Percentiles rank a stretch among this genome's conserved stretches.
Evolutionary conservation across 2,888 invertebrate genomes (phyloP).

Genomic region (Limulus polyphemus): DNA sequence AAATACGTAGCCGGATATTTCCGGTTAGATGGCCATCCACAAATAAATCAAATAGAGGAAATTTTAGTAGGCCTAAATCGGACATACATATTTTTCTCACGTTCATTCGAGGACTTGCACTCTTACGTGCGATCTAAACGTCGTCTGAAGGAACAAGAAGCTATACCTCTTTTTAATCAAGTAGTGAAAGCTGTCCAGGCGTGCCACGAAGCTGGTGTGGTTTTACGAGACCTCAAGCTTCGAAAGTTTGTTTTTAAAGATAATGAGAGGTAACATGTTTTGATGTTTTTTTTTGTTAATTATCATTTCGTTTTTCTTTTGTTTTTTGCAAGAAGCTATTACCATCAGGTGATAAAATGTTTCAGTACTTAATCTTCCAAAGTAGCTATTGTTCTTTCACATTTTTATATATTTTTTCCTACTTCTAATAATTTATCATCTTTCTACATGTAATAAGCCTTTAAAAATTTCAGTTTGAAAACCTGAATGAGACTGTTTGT

Average conservation of each 20-base stretch:
- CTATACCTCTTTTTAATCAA: constrained; percentile 72
- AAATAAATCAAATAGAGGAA: constrained; percentile 44
- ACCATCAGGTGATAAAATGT: too few species aligned
- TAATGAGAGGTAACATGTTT: constrained; percentile 57
- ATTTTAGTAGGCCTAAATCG: constrained; percentile 54
- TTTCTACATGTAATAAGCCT: too few species aligned
- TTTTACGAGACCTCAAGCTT: constrained; percentile 86
- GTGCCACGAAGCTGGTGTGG: constrained; percentile 85
- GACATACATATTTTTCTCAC: constrained; percentile 57
- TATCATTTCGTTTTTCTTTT: too few species aligned
- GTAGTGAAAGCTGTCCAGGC: constrained; percentile 79
- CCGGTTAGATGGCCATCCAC: constrained; percentile 52
- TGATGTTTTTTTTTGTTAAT: too few species aligned
- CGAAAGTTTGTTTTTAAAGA: constrained; percentile 94
- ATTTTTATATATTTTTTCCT: too few species aligned
- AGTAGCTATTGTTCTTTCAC: too few species aligned
- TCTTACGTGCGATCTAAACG: constrained; percentile 78
- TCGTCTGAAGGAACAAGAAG: constrained; percentile 73
- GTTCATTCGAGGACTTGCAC: constrained; percentile 79
- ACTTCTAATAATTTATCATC: too few species aligned
- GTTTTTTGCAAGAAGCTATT: too few species aligned
- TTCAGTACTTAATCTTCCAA: too few species aligned
- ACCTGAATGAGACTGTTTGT: too few species aligned
- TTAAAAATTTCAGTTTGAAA: too few species aligned
- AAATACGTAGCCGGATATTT: constrained; percentile 62